Evolutionary conservation across 2,888 invertebrate species (phyloP), one percentile per base, ranked within the genome.

Genomic region (Polietes domitor): DNA sequence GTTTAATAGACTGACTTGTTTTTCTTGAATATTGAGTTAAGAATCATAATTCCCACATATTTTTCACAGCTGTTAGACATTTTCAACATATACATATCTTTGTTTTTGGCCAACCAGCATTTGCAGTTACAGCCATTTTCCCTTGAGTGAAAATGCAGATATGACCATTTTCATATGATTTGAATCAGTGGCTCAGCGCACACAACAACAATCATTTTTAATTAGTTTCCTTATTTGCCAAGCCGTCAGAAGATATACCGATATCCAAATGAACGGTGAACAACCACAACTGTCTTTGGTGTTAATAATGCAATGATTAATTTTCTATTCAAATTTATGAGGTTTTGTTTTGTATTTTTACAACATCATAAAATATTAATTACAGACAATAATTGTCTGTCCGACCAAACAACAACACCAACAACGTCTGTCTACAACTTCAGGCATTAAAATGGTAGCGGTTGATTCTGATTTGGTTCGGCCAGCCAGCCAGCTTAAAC

Each of bases 371-470:
- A 68, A 68, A 21, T 43, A 68, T 68, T 68, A 68, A 68, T 68
- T 68, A 41, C 68, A 43, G 37, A 68, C 68, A 68, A 68, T 68
- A 3, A 68, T 15, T 68, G 68, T 41, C 58, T 24, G 58, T 26
- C 58, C 21, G 61, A 26, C 58, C 61, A n/a, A n/a, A n/a, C n/a
- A n/a, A n/a, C n/a, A n/a, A n/a, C n/a, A n/a, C n/a, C 61, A 41
- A 3, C 21, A n/a, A n/a, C 28, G 24, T 43, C 17, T 68, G 68
- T 43, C 68, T 71, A 17, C 77, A 77, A 77, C 80, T 77, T 50
- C 77, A 74, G 71, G 71, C 80, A 71, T 71, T 79, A 70, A 77
- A 77, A 74, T 80, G 32, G 63, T 53, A n/a, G n/a, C n/a, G 61
- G 63, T 61, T 43, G n/a, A 26, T 74, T 32, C 28, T 71, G 12